Conservation (phyloP, 2,113 vertebrate genomes). For the Garra rufa region DNA sequence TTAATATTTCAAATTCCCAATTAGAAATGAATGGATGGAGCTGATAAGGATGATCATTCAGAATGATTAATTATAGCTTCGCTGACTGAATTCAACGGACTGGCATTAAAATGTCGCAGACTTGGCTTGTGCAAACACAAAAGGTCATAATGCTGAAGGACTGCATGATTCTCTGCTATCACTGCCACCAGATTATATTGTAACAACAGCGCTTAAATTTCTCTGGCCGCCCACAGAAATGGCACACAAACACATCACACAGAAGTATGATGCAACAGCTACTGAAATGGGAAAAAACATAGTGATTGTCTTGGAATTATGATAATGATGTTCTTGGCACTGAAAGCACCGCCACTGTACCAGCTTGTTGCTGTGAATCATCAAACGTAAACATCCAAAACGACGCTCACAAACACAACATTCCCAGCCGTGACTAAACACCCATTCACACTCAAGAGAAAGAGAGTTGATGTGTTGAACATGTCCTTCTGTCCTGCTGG, state of each 20-base stretch:
- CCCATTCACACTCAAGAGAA: not conserved
- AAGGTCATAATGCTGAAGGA: conserved; percentile 5
- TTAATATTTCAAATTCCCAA: conserved; percentile 30
- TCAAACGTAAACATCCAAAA: not conserved
- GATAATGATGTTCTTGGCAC: not conserved
- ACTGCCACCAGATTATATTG: conserved; percentile 29
- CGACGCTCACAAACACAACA: not conserved
- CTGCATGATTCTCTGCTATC: conserved; percentile 7
- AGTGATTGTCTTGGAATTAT: not conserved
- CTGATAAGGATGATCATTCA: conserved; percentile 31
- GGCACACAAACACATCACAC: not conserved
- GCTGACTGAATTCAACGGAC: not conserved
- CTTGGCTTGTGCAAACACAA: conserved; percentile 12
- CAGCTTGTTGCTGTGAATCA: not conserved
- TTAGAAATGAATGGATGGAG: conserved; percentile 4
- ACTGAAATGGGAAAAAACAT: not conserved
- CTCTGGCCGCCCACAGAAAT: not conserved
- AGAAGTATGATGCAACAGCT: conserved; percentile 14
- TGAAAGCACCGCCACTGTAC: not conserved
- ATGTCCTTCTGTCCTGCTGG: not conserved
- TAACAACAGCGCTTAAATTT: not conserved
- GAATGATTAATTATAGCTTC: conserved; percentile 19
- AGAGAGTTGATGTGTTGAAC: not conserved
- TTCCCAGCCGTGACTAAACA: not conserved
- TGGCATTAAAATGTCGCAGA: conserved; percentile 20